phyloP scores from a whole-genome alignment of 2,113 vertebrate genomes.

The Indicator maculatus region DNA sequence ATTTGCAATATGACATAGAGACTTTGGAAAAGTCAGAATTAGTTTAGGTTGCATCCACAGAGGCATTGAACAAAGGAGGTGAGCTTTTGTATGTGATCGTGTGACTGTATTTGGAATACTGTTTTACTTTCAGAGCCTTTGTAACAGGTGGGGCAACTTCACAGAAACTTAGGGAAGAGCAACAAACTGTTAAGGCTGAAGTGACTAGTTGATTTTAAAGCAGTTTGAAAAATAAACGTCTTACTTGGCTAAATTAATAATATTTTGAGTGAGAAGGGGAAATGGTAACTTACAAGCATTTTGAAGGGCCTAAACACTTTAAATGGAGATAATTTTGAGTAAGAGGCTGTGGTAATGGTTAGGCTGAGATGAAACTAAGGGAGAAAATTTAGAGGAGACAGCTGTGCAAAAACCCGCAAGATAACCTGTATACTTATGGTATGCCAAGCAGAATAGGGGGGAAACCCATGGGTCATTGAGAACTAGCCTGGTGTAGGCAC shows the following conservation, averaged over 20 bases:
- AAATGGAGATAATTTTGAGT: background rate
- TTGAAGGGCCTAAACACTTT: background rate
- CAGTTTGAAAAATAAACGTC: background rate
- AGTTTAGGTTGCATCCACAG: background rate
- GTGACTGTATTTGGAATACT: background rate
- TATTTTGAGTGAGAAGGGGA: background rate
- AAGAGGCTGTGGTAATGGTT: background rate
- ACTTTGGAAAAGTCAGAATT: background rate
- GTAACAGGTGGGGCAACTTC: slow-evolving; percentile 21
- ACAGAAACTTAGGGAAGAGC: background rate
- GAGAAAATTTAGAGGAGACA: background rate
- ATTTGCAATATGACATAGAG: background rate
- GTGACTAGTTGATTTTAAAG: background rate
- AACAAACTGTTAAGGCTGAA: background rate
- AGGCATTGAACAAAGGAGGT: background rate
- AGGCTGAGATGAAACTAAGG: background rate
- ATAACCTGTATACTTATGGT: background rate
- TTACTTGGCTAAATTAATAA: background rate
- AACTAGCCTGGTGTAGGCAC: background rate
- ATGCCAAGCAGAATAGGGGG: fast-evolving
- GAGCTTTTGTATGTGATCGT: background rate
- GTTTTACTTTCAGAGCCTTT: background rate
- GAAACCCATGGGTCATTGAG: background rate
- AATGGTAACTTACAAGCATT: background rate
- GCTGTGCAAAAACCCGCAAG: background rate